Conservation (phyloP, 2,888 invertebrate species). For the Sarcophaga carnaria region DNA sequence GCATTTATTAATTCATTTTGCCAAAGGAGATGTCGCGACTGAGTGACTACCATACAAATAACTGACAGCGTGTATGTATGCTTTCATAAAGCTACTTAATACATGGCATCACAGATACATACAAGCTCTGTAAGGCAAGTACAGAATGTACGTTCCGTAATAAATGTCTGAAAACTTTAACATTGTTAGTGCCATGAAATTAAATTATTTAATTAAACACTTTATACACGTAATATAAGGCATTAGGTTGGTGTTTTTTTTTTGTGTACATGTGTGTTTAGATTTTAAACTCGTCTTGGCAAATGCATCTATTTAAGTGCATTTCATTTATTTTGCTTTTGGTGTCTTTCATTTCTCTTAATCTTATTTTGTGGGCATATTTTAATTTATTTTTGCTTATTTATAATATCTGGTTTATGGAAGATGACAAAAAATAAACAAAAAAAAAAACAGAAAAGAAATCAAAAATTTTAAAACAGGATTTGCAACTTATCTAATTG, state of each 20-base stretch:
- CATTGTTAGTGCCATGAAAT: not conserved
- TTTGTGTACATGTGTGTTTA: not conserved
- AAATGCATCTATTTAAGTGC: not conserved
- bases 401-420: slow-evolving; percentile 34
- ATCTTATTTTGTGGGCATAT: not conserved
- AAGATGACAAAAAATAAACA: slow-evolving; percentile 9
- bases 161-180: too few species aligned
- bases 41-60: too few species aligned
- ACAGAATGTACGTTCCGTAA: too few species aligned
- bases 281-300: slow-evolving; percentile 1
- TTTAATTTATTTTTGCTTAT: slow-evolving; percentile 40
- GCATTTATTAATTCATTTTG: too few species aligned
- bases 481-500: slow-evolving; percentile 12
- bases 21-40: too few species aligned
- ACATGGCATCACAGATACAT: too few species aligned
- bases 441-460: not conserved
- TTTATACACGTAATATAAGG: slow-evolving; percentile 57
- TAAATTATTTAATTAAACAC: slow-evolving; percentile 54
- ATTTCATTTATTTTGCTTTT: slow-evolving; percentile 9
- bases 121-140: too few species aligned
- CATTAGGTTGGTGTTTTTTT: slow-evolving; percentile 47
- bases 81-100: too few species aligned
- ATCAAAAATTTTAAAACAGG: slow-evolving; percentile 29
- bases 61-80: too few species aligned
- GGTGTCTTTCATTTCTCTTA: not conserved